Evolutionary conservation across 2,888 invertebrate species (phyloP).

Genomic region (Schizotus pectinicornis): DNA sequence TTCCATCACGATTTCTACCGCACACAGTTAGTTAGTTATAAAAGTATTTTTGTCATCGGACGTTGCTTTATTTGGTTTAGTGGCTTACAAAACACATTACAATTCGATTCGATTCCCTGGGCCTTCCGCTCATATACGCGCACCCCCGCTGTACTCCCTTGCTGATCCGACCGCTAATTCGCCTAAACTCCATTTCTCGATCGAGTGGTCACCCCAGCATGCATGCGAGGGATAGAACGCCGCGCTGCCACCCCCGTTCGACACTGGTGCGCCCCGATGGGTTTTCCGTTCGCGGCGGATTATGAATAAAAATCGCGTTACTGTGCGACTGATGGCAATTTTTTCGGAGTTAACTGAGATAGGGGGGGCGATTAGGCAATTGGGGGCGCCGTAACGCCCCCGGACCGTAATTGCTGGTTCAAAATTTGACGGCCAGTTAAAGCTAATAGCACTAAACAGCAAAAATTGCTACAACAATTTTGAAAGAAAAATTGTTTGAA

Average conservation of each 20-base stretch:
- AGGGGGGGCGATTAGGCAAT: no score
- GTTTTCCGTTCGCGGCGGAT: constrained; percentile 16
- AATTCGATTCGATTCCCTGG: no score
- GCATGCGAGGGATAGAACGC: background rate
- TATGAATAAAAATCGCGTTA: constrained; percentile 15
- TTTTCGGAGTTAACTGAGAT: no score
- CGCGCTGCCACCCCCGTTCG: background rate
- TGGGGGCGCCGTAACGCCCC: no score
- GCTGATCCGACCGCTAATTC: constrained; percentile 53
- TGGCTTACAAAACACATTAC: no score
- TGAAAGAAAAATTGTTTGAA: no score
- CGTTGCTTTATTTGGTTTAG: constrained; percentile 3
- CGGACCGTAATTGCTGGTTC: no score
- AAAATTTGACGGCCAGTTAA: no score
- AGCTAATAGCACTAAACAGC: no score
- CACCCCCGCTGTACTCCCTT: background rate
- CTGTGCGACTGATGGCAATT: no score
- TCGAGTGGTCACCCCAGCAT: constrained; percentile 54
- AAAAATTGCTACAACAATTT: no score
- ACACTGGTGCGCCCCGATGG: constrained; percentile 7
- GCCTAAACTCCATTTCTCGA: constrained; percentile 57
- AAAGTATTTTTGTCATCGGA: background rate
- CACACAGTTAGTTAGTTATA: constrained; percentile 1
- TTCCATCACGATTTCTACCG: background rate
- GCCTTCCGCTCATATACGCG: background rate